These are phyloP conservation scores for Martes flavigula DNA, from an alignment of 2,797 vertebrate genomes.

Conservation along the genomic window DNA sequence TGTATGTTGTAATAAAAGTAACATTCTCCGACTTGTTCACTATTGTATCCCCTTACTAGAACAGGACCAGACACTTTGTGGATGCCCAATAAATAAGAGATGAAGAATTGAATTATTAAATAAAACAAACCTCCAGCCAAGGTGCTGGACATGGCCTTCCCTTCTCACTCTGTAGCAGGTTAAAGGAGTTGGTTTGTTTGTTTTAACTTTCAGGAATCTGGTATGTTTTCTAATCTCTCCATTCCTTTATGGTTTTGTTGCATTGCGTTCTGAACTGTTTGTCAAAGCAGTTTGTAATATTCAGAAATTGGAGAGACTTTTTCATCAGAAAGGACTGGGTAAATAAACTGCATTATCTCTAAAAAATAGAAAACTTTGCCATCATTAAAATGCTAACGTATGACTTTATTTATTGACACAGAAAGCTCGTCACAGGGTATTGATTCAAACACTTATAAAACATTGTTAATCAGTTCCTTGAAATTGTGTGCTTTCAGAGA, in stretches of 20 bases:
- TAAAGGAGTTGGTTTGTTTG: neutral
- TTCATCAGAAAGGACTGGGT: neutral
- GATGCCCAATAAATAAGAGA: neutral
- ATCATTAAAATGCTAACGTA: constrained; percentile 54
- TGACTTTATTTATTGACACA: constrained; percentile 48
- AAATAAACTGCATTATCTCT: constrained; percentile 42
- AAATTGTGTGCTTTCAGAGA: neutral
- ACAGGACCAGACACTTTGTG: neutral
- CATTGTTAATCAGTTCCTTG: constrained; percentile 22
- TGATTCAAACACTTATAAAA: constrained; percentile 46
- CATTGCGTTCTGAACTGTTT: neutral
- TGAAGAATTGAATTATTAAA: neutral
- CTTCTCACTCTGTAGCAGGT: neutral
- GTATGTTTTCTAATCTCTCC: neutral
- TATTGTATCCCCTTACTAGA: neutral
- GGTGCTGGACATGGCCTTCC: neutral
- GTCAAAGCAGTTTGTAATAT: neutral
- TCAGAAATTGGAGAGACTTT: constrained; percentile 40
- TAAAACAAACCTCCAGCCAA: neutral
- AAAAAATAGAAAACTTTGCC: neutral
- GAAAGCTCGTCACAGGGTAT: constrained; percentile 40
- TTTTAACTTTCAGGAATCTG: neutral
- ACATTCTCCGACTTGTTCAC: neutral
- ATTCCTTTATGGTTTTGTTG: neutral
- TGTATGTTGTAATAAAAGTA: neutral